These are phyloP conservation scores for Hydrotaea diabolus DNA, from an alignment of 2,888 invertebrate species.

Conservation along the genomic window DNA sequence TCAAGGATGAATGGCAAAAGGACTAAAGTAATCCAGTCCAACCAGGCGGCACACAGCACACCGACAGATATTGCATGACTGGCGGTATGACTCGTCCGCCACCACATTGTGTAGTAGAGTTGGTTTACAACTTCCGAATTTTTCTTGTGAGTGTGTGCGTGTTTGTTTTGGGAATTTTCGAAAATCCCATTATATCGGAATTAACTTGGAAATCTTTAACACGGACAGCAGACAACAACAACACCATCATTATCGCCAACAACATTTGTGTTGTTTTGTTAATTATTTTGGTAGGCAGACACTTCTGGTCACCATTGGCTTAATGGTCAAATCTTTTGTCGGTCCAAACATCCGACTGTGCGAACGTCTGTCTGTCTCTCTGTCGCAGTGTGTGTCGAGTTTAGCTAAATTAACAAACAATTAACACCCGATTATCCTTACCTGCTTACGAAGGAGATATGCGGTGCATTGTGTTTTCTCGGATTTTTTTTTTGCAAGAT, in stretches of 20 bases:
- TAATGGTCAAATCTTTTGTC: slow-evolving; percentile 9
- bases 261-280: slow-evolving; percentile 28
- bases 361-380: not conserved
- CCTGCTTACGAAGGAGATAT: slow-evolving; percentile 43
- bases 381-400: not conserved
- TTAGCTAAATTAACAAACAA: slow-evolving; percentile 48
- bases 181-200: slow-evolving; percentile 35
- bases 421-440: slow-evolving; percentile 47
- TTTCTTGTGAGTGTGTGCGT: not conserved
- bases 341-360: not conserved
- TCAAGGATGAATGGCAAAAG: slow-evolving; percentile 21
- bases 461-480: not conserved
- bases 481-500: slow-evolving; percentile 17
- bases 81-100: slow-evolving; percentile 33
- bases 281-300: slow-evolving; percentile 36
- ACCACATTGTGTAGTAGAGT: not conserved
- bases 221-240: not conserved
- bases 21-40: not conserved
- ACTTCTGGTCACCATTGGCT: slow-evolving; percentile 23
- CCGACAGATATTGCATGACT: slow-evolving; percentile 18
- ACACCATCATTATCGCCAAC: not conserved
- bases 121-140: slow-evolving; percentile 44
- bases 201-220: slow-evolving; percentile 42
- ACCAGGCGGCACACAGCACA: not conserved
- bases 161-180: slow-evolving; percentile 2